Percentiles rank a stretch among this genome's conserved stretches.
phyloP scores from a whole-genome alignment of 2,797 vertebrate species.

The Brachymystax lenok region DNA sequence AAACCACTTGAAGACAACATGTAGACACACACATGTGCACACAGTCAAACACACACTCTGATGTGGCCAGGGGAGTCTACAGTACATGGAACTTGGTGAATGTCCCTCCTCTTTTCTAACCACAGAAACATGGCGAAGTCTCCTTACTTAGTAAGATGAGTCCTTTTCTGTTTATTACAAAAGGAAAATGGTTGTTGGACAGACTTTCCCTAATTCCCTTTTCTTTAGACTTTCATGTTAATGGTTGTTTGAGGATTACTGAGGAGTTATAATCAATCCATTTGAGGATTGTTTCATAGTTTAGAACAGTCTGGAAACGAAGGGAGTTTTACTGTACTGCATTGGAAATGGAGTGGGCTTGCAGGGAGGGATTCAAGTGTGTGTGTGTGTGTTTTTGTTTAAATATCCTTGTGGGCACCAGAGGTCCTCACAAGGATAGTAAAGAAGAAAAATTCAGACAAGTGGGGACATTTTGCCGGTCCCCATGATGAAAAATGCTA shows the following conservation, averaged over 20 bases:
- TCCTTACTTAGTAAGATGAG: too few species aligned
- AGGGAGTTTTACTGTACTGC: slow-evolving; percentile 16
- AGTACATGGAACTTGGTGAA: slow-evolving; percentile 35
- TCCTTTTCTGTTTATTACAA: slow-evolving; percentile 57
- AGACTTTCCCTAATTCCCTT: slow-evolving; percentile 38
- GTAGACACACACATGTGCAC: not conserved
- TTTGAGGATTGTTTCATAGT: slow-evolving; percentile 62
- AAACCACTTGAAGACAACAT: slow-evolving; percentile 30
- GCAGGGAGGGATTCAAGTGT: too few species aligned
- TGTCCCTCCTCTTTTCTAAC: slow-evolving; percentile 56
- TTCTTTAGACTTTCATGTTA: slow-evolving; percentile 44
- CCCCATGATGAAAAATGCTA: too few species aligned
- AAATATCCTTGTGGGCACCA: too few species aligned
- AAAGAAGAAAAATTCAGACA: too few species aligned
- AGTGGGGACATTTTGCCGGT: too few species aligned
- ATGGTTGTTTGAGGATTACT: slow-evolving; percentile 63
- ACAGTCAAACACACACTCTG: not conserved
- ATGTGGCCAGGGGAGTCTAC: slow-evolving; percentile 24
- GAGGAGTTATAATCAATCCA: slow-evolving; percentile 63
- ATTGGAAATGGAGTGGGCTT: too few species aligned
- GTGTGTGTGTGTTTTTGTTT: too few species aligned
- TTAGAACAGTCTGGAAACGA: slow-evolving; percentile 41
- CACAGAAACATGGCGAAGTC: slow-evolving; percentile 34
- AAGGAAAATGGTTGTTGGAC: slow-evolving; percentile 57
- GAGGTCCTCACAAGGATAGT: too few species aligned